These are phyloP conservation scores for Homarus gammarus DNA, from an alignment of 2,888 invertebrate genomes.

Conservation along the genomic window DNA sequence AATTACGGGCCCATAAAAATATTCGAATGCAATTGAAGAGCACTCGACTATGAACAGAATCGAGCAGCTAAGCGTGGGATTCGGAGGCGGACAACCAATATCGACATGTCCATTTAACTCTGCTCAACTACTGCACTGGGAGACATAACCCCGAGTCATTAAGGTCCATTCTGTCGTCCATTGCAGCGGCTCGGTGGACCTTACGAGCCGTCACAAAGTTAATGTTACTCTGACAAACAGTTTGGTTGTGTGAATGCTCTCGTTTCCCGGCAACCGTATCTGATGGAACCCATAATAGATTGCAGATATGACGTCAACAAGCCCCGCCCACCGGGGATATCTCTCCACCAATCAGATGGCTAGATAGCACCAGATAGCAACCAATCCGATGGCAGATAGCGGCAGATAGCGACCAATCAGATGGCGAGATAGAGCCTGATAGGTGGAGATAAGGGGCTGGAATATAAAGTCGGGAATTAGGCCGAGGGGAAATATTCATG, in stretches of 20 bases:
- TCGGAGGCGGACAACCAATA: constrained; percentile 71
- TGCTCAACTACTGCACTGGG: constrained; percentile 71
- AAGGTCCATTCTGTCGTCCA: constrained; percentile 75
- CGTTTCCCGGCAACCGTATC: constrained; percentile 75
- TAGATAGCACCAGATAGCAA: constrained; percentile 74
- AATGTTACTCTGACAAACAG: constrained; percentile 75
- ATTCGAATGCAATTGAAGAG: neutral
- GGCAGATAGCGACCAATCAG: constrained; percentile 75
- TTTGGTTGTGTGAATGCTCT: constrained; percentile 74
- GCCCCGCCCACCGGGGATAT: constrained; percentile 72
- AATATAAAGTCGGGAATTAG: constrained; percentile 71
- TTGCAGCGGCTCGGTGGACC: constrained; percentile 68
- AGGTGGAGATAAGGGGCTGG: constrained; percentile 68
- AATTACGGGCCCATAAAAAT: constrained; percentile 23
- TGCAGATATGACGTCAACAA: constrained; percentile 75
- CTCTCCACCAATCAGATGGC: constrained; percentile 75
- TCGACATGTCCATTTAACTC: constrained; percentile 75
- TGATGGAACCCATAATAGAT: constrained; percentile 75
- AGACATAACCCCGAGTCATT: constrained; percentile 74
- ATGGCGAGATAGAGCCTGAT: constrained; percentile 72
- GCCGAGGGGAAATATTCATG: constrained; percentile 71
- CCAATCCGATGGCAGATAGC: constrained; percentile 75
- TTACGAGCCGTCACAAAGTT: constrained; percentile 74
- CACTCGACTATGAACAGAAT: constrained; percentile 38
- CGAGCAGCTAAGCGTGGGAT: constrained; percentile 62